Evolutionary conservation across 2,113 vertebrate species (phyloP).

Genomic region (Rhea americana): DNA sequence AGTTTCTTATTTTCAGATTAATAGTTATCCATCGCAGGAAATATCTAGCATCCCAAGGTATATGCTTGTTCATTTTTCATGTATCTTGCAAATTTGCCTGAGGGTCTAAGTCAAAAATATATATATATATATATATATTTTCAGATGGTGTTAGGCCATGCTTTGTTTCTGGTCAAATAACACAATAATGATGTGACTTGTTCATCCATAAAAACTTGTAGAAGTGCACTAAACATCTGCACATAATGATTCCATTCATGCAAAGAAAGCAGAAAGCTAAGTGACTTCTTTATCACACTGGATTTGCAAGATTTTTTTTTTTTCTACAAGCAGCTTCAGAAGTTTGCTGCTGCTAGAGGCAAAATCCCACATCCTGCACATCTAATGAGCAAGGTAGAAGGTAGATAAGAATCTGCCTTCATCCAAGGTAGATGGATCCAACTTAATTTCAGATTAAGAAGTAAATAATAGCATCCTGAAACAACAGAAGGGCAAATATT

Average conservation of each 20-base stretch:
- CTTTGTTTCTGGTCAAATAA: slow-evolving; percentile 69
- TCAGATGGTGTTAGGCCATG: slow-evolving; percentile 44
- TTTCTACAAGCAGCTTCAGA: slow-evolving; percentile 25
- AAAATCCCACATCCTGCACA: background rate
- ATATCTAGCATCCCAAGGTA: slow-evolving; percentile 30
- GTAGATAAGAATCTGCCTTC: background rate
- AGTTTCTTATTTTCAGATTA: slow-evolving; percentile 53
- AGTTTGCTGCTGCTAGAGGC: background rate
- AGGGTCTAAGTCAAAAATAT: slow-evolving; percentile 13
- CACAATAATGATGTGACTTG: slow-evolving; percentile 65
- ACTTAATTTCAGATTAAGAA: background rate
- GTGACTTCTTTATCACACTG: slow-evolving; percentile 50
- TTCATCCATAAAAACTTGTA: slow-evolving; percentile 69
- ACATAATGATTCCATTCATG: slow-evolving; percentile 78
- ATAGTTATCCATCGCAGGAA: slow-evolving; percentile 26
- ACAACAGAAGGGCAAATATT: background rate
- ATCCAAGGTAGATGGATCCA: background rate
- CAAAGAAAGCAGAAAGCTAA: slow-evolving; percentile 60
- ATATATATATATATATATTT: too few relatives aligned
- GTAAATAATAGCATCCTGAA: background rate
- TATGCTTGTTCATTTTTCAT: slow-evolving; percentile 31
- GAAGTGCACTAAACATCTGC: slow-evolving; percentile 73
- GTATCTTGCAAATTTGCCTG: background rate
- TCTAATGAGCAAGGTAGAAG: background rate
- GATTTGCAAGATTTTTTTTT: slow-evolving; percentile 45